phyloP scores from a whole-genome alignment of 2,888 invertebrate species.

The Lithophane semibrunnea region DNA sequence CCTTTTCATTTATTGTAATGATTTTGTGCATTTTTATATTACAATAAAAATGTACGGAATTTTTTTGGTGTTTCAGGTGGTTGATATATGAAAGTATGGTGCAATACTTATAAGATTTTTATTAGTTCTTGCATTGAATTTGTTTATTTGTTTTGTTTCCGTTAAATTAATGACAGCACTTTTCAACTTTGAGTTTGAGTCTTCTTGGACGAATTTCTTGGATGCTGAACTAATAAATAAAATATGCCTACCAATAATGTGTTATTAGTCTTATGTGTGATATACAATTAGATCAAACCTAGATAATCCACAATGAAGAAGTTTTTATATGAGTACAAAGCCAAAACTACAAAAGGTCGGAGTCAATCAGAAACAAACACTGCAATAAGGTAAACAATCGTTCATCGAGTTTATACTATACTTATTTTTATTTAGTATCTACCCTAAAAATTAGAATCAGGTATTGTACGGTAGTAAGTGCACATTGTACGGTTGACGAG shows the following conservation, averaged over 20 bases:
- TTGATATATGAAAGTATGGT: background rate
- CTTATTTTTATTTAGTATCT: slow-evolving; percentile 62
- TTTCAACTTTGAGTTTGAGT: slow-evolving; percentile 29
- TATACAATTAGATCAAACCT: slow-evolving; percentile 18
- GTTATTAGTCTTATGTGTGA: slow-evolving; percentile 11
- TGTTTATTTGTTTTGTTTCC: slow-evolving; percentile 43
- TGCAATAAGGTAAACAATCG: slow-evolving; percentile 75
- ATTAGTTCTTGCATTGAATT: slow-evolving; percentile 20
- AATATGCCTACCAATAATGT: slow-evolving; percentile 28
- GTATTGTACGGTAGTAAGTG: slow-evolving; percentile 63
- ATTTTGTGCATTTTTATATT: no score
- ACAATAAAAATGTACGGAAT: background rate
- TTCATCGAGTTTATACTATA: slow-evolving; percentile 51
- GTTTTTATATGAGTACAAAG: slow-evolving; percentile 86
- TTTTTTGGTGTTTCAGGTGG: background rate
- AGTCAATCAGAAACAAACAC: slow-evolving; percentile 77
- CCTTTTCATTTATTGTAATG: background rate
- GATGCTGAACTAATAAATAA: slow-evolving; percentile 10
- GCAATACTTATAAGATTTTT: background rate
- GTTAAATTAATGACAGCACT: slow-evolving; percentile 50
- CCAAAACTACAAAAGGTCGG: slow-evolving; percentile 64
- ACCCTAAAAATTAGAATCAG: slow-evolving; percentile 63
- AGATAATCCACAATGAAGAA: slow-evolving; percentile 79
- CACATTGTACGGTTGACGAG: slow-evolving; percentile 72
- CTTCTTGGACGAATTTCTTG: slow-evolving; percentile 12